Base-by-base conservation (phyloP, 2,888 invertebrate species). In the Stegophylla sp. region DNA sequence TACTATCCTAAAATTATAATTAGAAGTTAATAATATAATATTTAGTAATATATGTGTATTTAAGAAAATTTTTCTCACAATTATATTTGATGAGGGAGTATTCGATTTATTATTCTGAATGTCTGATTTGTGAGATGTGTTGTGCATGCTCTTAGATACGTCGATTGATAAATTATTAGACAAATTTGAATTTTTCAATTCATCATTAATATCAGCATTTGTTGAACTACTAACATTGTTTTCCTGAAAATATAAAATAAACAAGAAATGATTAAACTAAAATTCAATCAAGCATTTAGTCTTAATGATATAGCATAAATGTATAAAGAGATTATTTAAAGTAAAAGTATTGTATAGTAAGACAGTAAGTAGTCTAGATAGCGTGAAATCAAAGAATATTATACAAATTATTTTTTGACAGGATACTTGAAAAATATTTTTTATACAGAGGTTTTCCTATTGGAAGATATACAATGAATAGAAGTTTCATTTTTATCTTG, bases 1-100 rank as follows among this genome's bases (percentile, higher is more conserved):
- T 79, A 51, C 13, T 48, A 51, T 71, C 61, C 79, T 71, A 63
- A 51, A 79, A 71, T 66, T n/a, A 66, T 66, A 17, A 17, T 64
- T 53, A 23, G 41, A 7, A 73, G 59, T 41, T 41, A 66, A 5
- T 26, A 45, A 48, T 34, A 0, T 76, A 41, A 43, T 26, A 48
- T 34, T 34, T 34, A 34, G 7, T 5, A 34, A 7, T 34, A 34
- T 7, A 34, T 7, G 7, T 5, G 34, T 34, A 34, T 34, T 3
- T 5, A 34, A 34, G 7, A 20, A 41, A 41, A 51, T 51, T 41
- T 41, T 34, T 34, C 51, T 51, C 17, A 75, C 75, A n/a, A n/a
- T n/a, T 23, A 12, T 51, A 64, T 64, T 64, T 63, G 63, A 15
- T 12, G 63, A 74, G 13, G 51, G 1, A n/a, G 7, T 26, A 15